Conservation (phyloP, 2,888 invertebrate genomes). For the Epicampocera succincta region DNA sequence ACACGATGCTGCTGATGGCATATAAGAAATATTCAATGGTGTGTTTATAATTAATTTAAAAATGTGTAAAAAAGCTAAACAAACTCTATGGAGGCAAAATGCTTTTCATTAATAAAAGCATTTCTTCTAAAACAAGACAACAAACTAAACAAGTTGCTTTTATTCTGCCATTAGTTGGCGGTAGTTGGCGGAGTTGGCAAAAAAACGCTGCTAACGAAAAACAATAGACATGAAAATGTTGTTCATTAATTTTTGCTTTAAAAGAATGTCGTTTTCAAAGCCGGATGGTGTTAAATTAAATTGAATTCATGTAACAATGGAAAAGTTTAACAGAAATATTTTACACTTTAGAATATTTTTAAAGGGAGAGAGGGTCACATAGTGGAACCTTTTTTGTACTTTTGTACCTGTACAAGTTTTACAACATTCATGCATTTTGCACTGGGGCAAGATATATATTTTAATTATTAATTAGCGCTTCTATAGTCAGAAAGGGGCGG, state of each 20-base stretch:
- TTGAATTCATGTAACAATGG: no score
- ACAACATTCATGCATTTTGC: no score
- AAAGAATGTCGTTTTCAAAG: conserved; percentile 28
- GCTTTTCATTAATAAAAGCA: conserved; percentile 9
- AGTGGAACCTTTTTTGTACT: no score
- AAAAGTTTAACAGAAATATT: no score
- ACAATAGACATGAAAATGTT: conserved; percentile 16
- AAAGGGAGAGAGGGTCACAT: no score
- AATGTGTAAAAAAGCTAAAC: conserved; percentile 12
- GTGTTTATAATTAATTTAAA: conserved; percentile 58
- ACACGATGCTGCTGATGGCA: background rate
- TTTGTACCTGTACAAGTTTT: no score
- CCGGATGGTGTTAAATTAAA: conserved; percentile 18
- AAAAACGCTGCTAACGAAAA: conserved; percentile 1
- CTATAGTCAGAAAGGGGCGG: no score
- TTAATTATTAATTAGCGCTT: no score
- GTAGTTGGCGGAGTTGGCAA: background rate
- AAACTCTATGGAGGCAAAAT: background rate
- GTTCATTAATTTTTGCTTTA: conserved; percentile 41
- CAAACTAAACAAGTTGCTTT: conserved; percentile 5
- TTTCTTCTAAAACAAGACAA: conserved; percentile 18
- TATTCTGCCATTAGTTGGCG: background rate
- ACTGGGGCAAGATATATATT: no score
- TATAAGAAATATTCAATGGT: conserved; percentile 61
- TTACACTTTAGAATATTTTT: no score